Base-by-base conservation (phyloP, 1,140 invertebrate species). In the Cyphomyrmex costatus region DNA sequence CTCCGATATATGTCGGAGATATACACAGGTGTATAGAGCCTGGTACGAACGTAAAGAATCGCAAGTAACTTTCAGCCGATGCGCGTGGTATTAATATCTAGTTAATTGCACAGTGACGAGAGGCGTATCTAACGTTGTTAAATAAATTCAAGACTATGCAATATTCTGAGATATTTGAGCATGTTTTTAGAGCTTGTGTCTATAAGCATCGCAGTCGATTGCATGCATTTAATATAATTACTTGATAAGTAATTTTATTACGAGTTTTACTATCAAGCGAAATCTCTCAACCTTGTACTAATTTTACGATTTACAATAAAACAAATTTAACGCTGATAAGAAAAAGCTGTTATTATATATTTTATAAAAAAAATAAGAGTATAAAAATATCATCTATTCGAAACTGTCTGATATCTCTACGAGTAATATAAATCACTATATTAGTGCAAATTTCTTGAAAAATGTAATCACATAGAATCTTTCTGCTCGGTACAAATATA, bases 41-140 rank as follows among this genome's bases (percentile, higher is more conserved):
- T n/a, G 30, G 49, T n/a, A 56, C 24, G 86, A 74, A 77, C 70
- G 82, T 86, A 71, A 90, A 77, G 89, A 90, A 90, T 71, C 82
- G 80, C 85, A 88, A 88, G 83, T 84, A 88, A 91, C 85, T 91
- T 88, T 85, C 83, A 80, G 77, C 16, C 83, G 56, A 78, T 91
- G 71, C 73, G 83, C 77, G 68, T 56, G 83, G 86, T 88, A 92
- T 92, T 93, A 93, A 92, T 92, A 92, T 90, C 89, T 83, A 89
- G 76, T 91, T 93, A 93, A 93, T 93, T 93, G 92, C 86, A 89
- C 68, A 80, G 73, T 89, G 77, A 83, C 86, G 79, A 87, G 85
- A 80, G 36, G 33, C 82, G 46, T 36, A 51, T 16, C 58, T n/a
- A 53, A 10, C 46, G 56, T 27, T 63, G 60, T 21, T 10, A 53